Evolutionary conservation across 35 echinoderm and acorn worm species (phyloP), one percentile per base, ranked within the genome.

Genomic region (Strongylocentrotus purpuratus): DNA sequence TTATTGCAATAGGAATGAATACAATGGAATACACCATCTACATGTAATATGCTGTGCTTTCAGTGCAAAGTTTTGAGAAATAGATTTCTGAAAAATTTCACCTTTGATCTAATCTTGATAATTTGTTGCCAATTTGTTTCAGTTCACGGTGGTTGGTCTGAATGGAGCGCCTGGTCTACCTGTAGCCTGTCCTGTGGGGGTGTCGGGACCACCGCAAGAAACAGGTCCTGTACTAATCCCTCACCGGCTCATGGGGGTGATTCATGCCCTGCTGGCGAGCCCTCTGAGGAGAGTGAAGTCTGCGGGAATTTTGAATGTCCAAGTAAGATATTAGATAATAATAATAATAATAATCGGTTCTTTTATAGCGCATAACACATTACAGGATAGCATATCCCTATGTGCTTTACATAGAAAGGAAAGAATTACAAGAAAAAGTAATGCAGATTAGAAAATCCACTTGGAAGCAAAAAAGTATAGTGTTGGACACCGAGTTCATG

Each of bases 131-230:
- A 70, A 70, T 70, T 70, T 70, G 10, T 61, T 58, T 35, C 88
- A 97, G 96, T 97, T 61, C 94, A 98, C 88, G 96, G 97, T 90
- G 88, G 94, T 5, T 98, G 94, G 92, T 96, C 61, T 52, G 95
- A 97, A 46, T 98, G 97, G 96, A 95, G 96, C 47, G 93, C 32
- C 5, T 98, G 97, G 97, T 92, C 92, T 31, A 94, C 90, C 47
- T 98, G 97, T 58, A 97, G 86, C 22, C 60, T 97, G 25, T 61
- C 46, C 15, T 98, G 97, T 86, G 97, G 95, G 6, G 96, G 96
- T 10, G 48, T 46, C 22, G 97, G 97, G 31, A 94, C 89, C 25
- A 94, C 92, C 11, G 70, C 94, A 45, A 92, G 96, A 28, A 97
- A 95, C 86, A 90, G 97, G 28, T 96, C 95, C 94, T 98, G 97